A percentile compares a stretch with the other conserved stretches of the same genome.
phyloP scores from a whole-genome alignment of 2,888 invertebrate species.

The Eumerus sabulonum region DNA sequence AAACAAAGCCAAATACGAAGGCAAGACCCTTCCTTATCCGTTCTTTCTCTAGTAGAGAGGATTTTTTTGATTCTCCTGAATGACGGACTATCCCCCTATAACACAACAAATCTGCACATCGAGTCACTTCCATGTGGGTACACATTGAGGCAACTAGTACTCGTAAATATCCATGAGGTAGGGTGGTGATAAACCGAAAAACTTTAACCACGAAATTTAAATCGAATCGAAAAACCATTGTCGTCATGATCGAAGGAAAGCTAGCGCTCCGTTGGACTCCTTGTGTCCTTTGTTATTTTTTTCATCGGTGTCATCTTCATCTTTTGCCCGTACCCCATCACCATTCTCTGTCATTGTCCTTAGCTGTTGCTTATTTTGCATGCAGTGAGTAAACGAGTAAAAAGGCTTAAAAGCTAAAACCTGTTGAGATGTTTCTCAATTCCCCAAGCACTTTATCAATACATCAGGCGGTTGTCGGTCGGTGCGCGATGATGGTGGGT shows the following conservation, averaged over 20 bases:
- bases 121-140: too few species aligned
- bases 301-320: constrained; percentile 38
- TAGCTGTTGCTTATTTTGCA: constrained; percentile 37
- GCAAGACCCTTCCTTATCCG: constrained; percentile 23
- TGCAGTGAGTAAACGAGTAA: constrained; percentile 28
- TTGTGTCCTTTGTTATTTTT: constrained; percentile 25
- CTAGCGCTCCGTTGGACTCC: constrained; percentile 29
- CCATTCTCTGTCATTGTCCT: not conserved
- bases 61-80: constrained; percentile 16
- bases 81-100: constrained; percentile 1
- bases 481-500: constrained; percentile 22
- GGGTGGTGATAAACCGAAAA: not conserved
- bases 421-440: constrained; percentile 78
- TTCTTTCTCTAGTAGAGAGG: not conserved
- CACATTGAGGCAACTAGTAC: not conserved
- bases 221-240: constrained; percentile 36
- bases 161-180: not conserved
- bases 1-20: constrained; percentile 20
- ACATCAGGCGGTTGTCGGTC: constrained; percentile 56
- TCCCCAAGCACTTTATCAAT: constrained; percentile 78
- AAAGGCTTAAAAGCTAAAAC: constrained; percentile 77
- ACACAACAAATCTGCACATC: not conserved
- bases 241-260: constrained; percentile 9
- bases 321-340: constrained; percentile 18
- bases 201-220: constrained; percentile 34